Percentiles rank a stretch among this genome's conserved stretches.
Evolutionary conservation across 2,113 vertebrate species (phyloP).

Genomic region (Zapus hudsonius): DNA sequence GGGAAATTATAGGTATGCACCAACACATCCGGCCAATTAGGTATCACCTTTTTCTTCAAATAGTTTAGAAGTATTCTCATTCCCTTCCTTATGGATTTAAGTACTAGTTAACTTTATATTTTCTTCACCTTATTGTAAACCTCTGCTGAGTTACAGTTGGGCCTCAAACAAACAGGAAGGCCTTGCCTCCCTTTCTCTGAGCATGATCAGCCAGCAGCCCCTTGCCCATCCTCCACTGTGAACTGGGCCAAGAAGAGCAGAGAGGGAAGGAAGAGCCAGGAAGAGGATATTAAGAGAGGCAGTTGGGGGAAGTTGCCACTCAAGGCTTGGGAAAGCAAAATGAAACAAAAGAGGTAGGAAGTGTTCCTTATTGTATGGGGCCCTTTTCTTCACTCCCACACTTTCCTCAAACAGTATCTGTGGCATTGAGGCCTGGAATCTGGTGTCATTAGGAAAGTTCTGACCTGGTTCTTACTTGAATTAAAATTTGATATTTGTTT

Average conservation of each 20-base stretch:
- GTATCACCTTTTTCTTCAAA: not conserved
- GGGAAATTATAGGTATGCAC: not conserved
- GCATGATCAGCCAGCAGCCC: too few species aligned
- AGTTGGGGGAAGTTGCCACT: not conserved
- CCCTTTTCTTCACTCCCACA: not conserved
- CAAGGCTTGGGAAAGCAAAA: not conserved
- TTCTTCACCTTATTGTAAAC: not conserved
- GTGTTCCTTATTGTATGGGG: not conserved
- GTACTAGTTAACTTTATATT: not conserved
- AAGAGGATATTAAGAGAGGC: not conserved
- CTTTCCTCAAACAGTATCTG: not conserved
- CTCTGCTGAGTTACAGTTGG: not conserved
- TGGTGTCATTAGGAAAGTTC: not conserved
- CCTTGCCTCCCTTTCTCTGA: not conserved
- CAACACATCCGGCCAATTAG: not conserved
- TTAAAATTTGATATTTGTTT: slow-evolving; percentile 20
- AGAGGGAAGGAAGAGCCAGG: not conserved
- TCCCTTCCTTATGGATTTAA: not conserved
- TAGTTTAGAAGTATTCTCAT: not conserved
- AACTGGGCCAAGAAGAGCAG: not conserved
- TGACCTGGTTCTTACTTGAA: not conserved
- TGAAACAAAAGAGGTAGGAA: not conserved
- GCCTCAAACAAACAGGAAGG: not conserved
- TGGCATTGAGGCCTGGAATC: not conserved
- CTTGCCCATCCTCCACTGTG: not conserved